Conservation (phyloP, 2,113 vertebrate species). For the Nothobranchius kuhntae region DNA sequence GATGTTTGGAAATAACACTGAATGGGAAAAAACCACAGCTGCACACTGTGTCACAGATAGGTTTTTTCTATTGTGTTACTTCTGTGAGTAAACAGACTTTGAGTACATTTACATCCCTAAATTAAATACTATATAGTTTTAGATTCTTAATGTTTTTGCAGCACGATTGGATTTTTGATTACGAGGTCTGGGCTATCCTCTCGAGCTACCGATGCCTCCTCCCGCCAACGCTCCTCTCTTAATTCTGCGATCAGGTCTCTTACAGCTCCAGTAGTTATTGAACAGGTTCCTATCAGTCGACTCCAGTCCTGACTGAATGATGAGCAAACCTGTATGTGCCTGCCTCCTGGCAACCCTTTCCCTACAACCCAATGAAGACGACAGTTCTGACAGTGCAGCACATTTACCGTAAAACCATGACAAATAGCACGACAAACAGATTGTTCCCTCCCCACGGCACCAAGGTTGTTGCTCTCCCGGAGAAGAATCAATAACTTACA, state of each 20-base stretch:
- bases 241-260: neutral
- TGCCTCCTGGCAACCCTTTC: slow-evolving; percentile 12
- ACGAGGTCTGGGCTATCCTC: too few relatives aligned
- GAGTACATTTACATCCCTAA: too few relatives aligned
- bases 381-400: slow-evolving; percentile 10
- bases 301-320: slow-evolving; percentile 9
- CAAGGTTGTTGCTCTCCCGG: slow-evolving; percentile 43
- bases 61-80: too few relatives aligned
- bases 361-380: slow-evolving; percentile 7
- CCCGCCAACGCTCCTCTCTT: neutral
- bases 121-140: too few relatives aligned
- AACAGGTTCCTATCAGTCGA: slow-evolving; percentile 4
- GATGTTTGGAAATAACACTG: too few relatives aligned
- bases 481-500: slow-evolving; percentile 65
- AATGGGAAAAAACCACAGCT: too few relatives aligned
- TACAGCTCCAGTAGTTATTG: slow-evolving; percentile 16
- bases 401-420: slow-evolving; percentile 12
- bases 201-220: too few relatives aligned
- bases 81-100: too few relatives aligned
- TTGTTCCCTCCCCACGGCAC: slow-evolving; percentile 17
- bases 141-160: too few relatives aligned
- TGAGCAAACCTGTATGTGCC: slow-evolving; percentile 8
- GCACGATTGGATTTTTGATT: too few relatives aligned
- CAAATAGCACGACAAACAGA: slow-evolving; percentile 35
- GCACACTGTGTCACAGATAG: too few relatives aligned